Evolutionary conservation across 35 echinoderm and acorn worm species (phyloP).

Genomic region (Heliocidaris erythrogramma): DNA sequence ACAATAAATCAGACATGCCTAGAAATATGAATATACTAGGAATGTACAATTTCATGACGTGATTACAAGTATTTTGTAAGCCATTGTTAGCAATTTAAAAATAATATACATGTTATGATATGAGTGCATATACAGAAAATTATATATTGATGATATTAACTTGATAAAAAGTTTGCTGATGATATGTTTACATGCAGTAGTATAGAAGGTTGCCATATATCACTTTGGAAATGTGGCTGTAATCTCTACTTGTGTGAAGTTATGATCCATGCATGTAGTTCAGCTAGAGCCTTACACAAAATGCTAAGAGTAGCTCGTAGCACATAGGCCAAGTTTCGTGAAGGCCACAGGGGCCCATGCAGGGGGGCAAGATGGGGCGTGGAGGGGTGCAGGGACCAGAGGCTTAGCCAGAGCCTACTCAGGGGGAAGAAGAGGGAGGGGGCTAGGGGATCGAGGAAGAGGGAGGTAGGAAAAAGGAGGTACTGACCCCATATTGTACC

Average conservation of each 20-base stretch:
- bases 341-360: slow-evolving; percentile 25
- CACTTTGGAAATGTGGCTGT: neutral
- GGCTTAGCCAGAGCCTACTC: neutral
- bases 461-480: slow-evolving; percentile 39
- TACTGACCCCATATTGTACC: slow-evolving; percentile 66
- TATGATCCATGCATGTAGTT: neutral
- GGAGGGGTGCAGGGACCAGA: slow-evolving; percentile 29
- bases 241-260: neutral
- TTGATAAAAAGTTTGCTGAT: neutral
- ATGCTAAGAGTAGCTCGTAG: slow-evolving; percentile 20
- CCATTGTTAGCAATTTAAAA: neutral
- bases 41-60: neutral
- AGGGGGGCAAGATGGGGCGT: slow-evolving; percentile 35
- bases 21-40: too few relatives aligned
- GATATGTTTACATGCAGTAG: neutral
- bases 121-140: neutral
- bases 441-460: neutral
- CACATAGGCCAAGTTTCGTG: slow-evolving; percentile 21
- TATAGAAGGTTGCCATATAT: neutral
- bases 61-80: neutral
- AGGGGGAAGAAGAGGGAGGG: slow-evolving; percentile 11
- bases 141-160: too few relatives aligned
- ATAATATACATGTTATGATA: neutral
- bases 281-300: neutral
- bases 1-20: neutral